Evolutionary conservation across 2,888 invertebrate species (phyloP).

Genomic region (Plebejus anna): DNA sequence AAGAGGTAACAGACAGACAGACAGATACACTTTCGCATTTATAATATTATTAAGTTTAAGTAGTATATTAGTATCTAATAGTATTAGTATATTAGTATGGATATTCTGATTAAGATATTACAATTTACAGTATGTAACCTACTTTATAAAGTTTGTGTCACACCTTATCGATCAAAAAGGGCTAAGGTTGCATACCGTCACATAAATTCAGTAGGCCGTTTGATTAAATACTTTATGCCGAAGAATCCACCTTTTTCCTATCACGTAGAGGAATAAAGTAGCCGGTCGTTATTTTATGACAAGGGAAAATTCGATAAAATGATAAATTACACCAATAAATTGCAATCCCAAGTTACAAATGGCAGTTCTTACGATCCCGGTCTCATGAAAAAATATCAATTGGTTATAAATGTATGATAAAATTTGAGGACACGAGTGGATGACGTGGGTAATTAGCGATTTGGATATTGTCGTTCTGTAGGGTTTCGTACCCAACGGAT

Average conservation of each 20-base stretch:
- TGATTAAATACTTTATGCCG: background rate
- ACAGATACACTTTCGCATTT: too few relatives aligned
- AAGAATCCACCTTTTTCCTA: conserved; percentile 5
- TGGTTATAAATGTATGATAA: conserved; percentile 55
- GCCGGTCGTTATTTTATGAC: conserved; percentile 38
- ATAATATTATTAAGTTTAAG: too few relatives aligned
- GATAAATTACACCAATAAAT: conserved; percentile 68
- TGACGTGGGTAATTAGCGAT: too few relatives aligned
- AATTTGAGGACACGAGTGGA: conserved; percentile 34
- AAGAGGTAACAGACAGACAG: too few relatives aligned
- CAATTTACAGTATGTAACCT: too few relatives aligned
- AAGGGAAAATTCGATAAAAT: conserved; percentile 58
- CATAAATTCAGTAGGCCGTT: background rate
- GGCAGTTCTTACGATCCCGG: conserved; percentile 55
- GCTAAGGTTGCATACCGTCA: background rate
- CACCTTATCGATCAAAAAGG: background rate
- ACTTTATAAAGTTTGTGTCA: background rate
- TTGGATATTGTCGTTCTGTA: too few relatives aligned
- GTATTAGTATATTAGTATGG: too few relatives aligned
- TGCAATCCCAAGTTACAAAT: conserved; percentile 65
- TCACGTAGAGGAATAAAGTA: conserved; percentile 18
- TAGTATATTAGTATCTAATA: too few relatives aligned
- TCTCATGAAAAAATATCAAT: conserved; percentile 70
- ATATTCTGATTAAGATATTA: background rate
- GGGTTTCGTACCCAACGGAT: too few relatives aligned